phyloP scores from a whole-genome alignment of 2,113 vertebrate species.

The Rynchops niger region DNA sequence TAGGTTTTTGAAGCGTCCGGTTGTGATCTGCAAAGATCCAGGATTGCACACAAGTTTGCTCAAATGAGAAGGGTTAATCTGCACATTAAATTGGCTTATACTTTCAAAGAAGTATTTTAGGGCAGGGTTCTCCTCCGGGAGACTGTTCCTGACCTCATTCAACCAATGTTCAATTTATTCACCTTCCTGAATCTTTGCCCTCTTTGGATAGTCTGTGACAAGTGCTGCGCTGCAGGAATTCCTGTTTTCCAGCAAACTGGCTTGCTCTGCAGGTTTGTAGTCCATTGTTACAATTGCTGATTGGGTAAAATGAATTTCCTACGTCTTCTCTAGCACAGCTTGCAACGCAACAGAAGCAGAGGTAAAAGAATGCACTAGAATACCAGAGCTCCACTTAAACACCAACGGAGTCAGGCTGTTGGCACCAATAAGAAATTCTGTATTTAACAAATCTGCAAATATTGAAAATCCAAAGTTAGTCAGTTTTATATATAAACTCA shows the following conservation, averaged over 20 bases:
- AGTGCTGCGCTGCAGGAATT: slow-evolving; percentile 67
- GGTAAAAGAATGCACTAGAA: slow-evolving; percentile 72
- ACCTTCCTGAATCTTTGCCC: slow-evolving; percentile 71
- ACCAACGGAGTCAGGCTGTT: slow-evolving; percentile 71
- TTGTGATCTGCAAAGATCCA: slow-evolving; percentile 63
- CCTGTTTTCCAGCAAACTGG: slow-evolving; percentile 70
- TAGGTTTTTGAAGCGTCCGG: slow-evolving; percentile 51
- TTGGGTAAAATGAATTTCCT: slow-evolving; percentile 69
- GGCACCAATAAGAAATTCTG: slow-evolving; percentile 69
- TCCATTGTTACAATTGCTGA: slow-evolving; percentile 69
- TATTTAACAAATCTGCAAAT: slow-evolving; percentile 65
- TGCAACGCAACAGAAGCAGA: slow-evolving; percentile 69
- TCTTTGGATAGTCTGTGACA: slow-evolving; percentile 71
- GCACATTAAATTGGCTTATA: slow-evolving; percentile 28
- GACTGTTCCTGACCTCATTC: slow-evolving; percentile 61
- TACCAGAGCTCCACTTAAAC: slow-evolving; percentile 71
- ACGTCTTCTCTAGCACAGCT: slow-evolving; percentile 70
- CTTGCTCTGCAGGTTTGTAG: slow-evolving; percentile 68
- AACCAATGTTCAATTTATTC: slow-evolving; percentile 66
- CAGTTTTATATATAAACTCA: slow-evolving; percentile 58
- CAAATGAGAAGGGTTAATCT: slow-evolving; percentile 55
- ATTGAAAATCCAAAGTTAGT: slow-evolving; percentile 46
- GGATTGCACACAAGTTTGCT: slow-evolving; percentile 59
- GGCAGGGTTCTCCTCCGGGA: slow-evolving; percentile 50
- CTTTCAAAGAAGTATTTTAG: slow-evolving; percentile 61